Evolutionary conservation across 2,797 vertebrate species (phyloP).

Genomic region (Melopsittacus undulatus): DNA sequence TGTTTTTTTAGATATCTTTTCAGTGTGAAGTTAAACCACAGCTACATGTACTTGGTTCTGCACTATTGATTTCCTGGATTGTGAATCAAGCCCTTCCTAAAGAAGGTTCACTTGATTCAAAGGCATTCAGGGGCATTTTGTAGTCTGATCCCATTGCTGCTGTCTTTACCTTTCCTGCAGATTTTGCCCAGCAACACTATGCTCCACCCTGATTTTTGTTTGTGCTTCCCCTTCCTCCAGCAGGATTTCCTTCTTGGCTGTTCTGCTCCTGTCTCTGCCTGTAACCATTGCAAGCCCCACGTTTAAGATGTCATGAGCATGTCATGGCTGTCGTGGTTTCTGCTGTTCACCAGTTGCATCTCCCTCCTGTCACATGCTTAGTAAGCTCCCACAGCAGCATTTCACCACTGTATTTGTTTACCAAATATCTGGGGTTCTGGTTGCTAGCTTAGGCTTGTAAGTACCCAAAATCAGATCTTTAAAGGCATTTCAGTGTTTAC

Average conservation of each 20-base stretch:
- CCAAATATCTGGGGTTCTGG: background rate
- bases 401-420: background rate
- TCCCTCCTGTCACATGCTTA: background rate
- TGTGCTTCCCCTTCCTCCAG: background rate
- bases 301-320: background rate
- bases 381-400: background rate
- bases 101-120: background rate
- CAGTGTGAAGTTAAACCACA: background rate
- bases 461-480: background rate
- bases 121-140: background rate
- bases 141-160: background rate
- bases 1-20: background rate
- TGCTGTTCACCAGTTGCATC: background rate
- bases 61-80: background rate
- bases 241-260: background rate
- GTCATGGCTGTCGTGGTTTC: background rate
- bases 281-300: background rate
- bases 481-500: background rate
- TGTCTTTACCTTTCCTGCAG: background rate
- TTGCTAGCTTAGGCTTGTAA: background rate
- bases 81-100: background rate
- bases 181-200: background rate
- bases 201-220: background rate
- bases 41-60: fast-evolving
- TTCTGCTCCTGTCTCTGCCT: background rate